Conservation (phyloP, 2,797 vertebrate genomes). For the Anguilla anguilla region DNA sequence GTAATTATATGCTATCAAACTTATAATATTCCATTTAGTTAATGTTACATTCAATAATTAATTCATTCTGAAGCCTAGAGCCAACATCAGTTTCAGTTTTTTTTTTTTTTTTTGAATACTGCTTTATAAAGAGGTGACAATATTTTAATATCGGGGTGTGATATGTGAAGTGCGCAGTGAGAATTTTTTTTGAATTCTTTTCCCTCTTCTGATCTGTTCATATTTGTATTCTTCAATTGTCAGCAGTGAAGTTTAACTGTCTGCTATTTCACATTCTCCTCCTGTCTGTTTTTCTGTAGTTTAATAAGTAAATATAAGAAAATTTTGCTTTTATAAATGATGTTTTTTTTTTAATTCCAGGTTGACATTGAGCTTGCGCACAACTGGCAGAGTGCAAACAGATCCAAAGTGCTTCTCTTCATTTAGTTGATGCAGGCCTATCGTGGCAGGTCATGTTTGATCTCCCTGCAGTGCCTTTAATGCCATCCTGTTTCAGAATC, state of each 20-base stretch:
- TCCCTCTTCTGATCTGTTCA: slow-evolving; percentile 32
- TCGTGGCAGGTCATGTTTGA: neutral
- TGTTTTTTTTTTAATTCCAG: neutral
- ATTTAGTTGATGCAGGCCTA: neutral
- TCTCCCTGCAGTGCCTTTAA: neutral
- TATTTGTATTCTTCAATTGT: slow-evolving; percentile 18
- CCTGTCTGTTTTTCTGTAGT: neutral
- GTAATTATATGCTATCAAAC: slow-evolving; percentile 59
- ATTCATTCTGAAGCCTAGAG: slow-evolving; percentile 71
- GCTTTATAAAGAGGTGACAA: slow-evolving; percentile 69
- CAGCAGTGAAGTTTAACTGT: neutral
- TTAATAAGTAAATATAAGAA: neutral
- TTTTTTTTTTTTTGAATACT: slow-evolving; percentile 68
- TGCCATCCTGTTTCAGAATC: neutral
- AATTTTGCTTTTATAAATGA: neutral
- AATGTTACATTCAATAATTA: slow-evolving; percentile 72
- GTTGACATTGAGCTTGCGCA: neutral
- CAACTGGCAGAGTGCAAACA: neutral
- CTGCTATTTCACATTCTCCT: neutral
- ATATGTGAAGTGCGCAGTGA: slow-evolving; percentile 28
- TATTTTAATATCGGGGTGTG: slow-evolving; percentile 46
- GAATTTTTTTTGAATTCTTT: slow-evolving; percentile 38
- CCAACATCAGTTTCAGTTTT: slow-evolving; percentile 66
- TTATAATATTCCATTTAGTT: slow-evolving; percentile 70
- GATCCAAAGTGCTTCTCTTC: neutral